Evolutionary conservation across 2,113 vertebrate genomes (phyloP).

Genomic region (Xiphophorus maculatus): DNA sequence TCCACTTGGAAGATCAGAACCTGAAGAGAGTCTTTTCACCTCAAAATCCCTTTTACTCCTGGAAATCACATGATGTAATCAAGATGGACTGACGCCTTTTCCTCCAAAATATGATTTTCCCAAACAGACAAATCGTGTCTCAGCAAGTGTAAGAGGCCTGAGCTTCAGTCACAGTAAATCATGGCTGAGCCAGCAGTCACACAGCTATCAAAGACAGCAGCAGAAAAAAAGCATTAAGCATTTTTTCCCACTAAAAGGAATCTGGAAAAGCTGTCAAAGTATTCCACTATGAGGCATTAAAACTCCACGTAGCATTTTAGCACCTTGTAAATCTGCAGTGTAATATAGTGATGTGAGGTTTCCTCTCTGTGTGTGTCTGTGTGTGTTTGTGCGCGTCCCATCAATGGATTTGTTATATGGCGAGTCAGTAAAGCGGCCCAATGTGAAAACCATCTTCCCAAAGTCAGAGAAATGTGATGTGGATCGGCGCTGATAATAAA

Average conservation of each 20-base stretch:
- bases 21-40: constrained; percentile 20
- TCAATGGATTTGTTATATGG: constrained; percentile 49
- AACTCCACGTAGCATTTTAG: constrained; percentile 57
- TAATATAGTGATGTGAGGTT: constrained; percentile 56
- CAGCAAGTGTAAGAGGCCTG: constrained; percentile 43
- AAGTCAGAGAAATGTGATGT: constrained; percentile 78
- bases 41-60: constrained; percentile 40
- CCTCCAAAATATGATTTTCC: constrained; percentile 43
- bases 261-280: constrained; percentile 45
- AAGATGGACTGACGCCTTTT: constrained; percentile 37
- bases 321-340: constrained; percentile 57
- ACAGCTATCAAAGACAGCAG: constrained; percentile 13
- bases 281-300: constrained; percentile 48
- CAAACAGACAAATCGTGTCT: constrained; percentile 21
- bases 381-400: constrained; percentile 22
- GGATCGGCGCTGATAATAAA: constrained; percentile 74
- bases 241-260: constrained; percentile 26
- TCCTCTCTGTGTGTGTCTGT: constrained; percentile 35
- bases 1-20: too few species aligned
- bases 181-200: constrained; percentile 51
- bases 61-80: constrained; percentile 54
- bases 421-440: constrained; percentile 64
- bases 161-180: constrained; percentile 31
- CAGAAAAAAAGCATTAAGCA: constrained; percentile 6
- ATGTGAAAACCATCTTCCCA: constrained; percentile 80